Conservation (phyloP, 2,113 vertebrate genomes). For the Girardinichthys multiradiatus region DNA sequence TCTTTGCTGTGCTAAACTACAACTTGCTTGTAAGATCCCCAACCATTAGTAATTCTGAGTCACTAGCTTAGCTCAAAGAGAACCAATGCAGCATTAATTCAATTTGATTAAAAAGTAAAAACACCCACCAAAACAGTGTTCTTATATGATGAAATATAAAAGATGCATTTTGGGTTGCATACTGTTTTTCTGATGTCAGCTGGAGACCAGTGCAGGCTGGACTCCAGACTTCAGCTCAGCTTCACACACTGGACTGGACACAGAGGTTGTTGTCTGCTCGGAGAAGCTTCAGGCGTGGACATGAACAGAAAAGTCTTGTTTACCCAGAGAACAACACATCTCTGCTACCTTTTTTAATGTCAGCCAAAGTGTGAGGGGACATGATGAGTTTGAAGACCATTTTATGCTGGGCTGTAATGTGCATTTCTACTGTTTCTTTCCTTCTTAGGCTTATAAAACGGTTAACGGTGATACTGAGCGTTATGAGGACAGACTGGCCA, state of each 20-base stretch:
- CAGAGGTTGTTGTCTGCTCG: constrained; percentile 29
- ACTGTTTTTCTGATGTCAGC: not conserved
- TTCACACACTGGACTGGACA: not conserved
- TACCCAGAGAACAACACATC: not conserved
- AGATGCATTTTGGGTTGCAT: not conserved
- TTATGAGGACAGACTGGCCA: constrained; percentile 49
- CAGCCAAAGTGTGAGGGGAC: too few species aligned
- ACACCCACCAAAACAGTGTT: not conserved
- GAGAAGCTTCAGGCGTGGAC: constrained; percentile 24
- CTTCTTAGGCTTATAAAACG: constrained; percentile 84
- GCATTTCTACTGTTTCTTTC: constrained; percentile 24
- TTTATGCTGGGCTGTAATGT: not conserved
- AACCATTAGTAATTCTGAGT: too few species aligned
- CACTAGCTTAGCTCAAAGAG: too few species aligned
- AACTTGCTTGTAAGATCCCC: too few species aligned
- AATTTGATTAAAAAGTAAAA: not conserved
- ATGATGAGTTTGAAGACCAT: not conserved
- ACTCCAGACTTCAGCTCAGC: constrained; percentile 15
- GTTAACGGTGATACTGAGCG: constrained; percentile 76
- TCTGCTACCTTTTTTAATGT: not conserved
- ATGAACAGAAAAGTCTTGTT: not conserved
- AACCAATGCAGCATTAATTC: too few species aligned
- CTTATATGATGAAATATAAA: not conserved
- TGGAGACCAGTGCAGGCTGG: not conserved
- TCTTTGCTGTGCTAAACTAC: too few species aligned